Evolutionary conservation across 2,113 vertebrate genomes (phyloP).

Genomic region (Nothoprocta pentlandii): DNA sequence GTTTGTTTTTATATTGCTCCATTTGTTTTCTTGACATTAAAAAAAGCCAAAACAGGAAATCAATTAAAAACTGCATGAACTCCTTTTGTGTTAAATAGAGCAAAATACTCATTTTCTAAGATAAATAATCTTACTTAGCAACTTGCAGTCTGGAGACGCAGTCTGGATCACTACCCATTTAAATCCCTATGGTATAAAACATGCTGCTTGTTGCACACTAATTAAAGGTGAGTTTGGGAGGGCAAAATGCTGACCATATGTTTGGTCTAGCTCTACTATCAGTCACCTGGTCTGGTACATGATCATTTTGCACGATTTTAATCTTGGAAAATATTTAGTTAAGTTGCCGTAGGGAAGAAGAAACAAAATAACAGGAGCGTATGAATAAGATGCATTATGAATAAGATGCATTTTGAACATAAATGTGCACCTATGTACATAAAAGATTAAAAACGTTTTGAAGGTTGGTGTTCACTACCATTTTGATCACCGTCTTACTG

Average conservation of each 20-base stretch:
- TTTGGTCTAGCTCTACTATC: background rate
- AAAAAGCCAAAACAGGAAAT: constrained; percentile 33
- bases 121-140: constrained; percentile 29
- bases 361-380: background rate
- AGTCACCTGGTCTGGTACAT: background rate
- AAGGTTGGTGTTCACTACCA: background rate
- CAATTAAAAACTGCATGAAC: constrained; percentile 37
- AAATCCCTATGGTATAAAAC: background rate
- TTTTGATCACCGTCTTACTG: background rate
- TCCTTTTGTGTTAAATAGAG: constrained; percentile 5
- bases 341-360: background rate
- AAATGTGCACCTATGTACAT: background rate
- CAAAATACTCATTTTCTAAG: constrained; percentile 17
- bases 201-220: background rate
- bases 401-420: background rate
- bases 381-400: background rate
- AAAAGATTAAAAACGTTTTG: background rate
- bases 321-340: background rate
- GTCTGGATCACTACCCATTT: background rate
- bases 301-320: background rate
- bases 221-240: background rate
- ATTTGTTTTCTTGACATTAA: constrained; percentile 62
- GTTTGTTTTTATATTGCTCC: constrained; percentile 47
- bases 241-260: background rate
- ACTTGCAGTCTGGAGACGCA: background rate